phyloP scores from a whole-genome alignment of 2,797 vertebrate species.

The Pempheris klunzingeri region DNA sequence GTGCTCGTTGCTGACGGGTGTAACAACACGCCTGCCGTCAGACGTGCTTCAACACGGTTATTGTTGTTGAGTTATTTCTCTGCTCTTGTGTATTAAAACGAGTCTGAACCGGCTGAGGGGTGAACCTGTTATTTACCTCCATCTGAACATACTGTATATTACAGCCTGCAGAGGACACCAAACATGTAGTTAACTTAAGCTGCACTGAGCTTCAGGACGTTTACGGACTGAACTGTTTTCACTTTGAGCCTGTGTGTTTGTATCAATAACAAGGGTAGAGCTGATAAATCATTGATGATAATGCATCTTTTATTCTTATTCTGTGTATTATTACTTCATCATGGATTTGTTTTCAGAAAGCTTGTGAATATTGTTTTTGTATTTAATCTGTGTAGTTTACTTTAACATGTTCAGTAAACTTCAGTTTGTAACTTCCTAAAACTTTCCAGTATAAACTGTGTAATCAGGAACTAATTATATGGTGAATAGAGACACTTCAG shows the following conservation, averaged over 20 bases:
- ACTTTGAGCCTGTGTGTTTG: too few species aligned
- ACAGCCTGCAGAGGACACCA: neutral
- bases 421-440: too few species aligned
- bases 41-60: neutral
- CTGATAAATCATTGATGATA: too few species aligned
- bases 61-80: neutral
- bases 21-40: conserved; percentile 15
- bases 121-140: neutral
- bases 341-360: neutral
- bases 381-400: neutral
- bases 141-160: neutral
- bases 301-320: too few species aligned
- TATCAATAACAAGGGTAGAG: neutral
- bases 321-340: neutral
- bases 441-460: too few species aligned
- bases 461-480: too few species aligned
- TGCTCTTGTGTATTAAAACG: neutral
- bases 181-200: neutral
- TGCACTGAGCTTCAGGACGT: neutral
- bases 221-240: neutral
- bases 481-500: too few species aligned
- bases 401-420: neutral
- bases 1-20: neutral
- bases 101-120: conserved; percentile 10
- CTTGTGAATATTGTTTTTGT: too few species aligned